phyloP scores from a whole-genome alignment of 2,113 vertebrate species.

The Sinocyclocheilus anophthalmus region DNA sequence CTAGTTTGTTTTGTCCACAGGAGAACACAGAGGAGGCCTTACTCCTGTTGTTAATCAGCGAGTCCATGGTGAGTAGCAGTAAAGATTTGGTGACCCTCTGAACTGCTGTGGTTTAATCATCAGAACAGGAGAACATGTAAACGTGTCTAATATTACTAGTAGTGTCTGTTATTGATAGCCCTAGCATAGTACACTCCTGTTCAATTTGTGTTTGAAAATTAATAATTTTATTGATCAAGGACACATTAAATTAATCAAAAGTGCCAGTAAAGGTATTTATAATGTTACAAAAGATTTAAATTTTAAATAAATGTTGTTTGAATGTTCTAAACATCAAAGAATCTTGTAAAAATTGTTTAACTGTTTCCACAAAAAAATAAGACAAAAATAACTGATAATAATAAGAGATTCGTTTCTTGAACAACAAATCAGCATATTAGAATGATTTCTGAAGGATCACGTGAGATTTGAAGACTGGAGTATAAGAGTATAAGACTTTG shows the following conservation, averaged over 20 bases:
- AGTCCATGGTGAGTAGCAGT: slow-evolving; percentile 92
- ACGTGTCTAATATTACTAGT: not conserved
- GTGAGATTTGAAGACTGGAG: not conserved
- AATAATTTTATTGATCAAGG: not conserved
- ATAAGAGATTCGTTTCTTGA: not conserved
- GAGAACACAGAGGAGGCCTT: slow-evolving; percentile 98
- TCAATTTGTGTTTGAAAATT: not conserved
- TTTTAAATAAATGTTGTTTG: not conserved
- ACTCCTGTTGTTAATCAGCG: slow-evolving; percentile 94
- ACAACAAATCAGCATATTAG: not conserved
- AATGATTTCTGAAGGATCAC: not conserved
- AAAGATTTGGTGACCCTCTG: not conserved
- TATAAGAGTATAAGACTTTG: not conserved
- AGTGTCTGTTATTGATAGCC: not conserved
- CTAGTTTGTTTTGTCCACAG: slow-evolving; percentile 97
- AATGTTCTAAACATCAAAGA: not conserved
- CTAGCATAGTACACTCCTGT: not conserved
- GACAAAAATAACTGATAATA: not conserved
- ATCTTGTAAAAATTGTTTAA: not conserved
- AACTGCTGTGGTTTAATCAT: not conserved
- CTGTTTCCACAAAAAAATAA: not conserved
- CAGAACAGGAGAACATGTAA: not conserved
- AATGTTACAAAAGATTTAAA: not conserved
- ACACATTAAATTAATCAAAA: not conserved
- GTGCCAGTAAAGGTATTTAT: not conserved